Evolutionary conservation across 2,113 vertebrate genomes (phyloP), one percentile per base, ranked within the genome.

Genomic region (Gambusia holbrooki): DNA sequence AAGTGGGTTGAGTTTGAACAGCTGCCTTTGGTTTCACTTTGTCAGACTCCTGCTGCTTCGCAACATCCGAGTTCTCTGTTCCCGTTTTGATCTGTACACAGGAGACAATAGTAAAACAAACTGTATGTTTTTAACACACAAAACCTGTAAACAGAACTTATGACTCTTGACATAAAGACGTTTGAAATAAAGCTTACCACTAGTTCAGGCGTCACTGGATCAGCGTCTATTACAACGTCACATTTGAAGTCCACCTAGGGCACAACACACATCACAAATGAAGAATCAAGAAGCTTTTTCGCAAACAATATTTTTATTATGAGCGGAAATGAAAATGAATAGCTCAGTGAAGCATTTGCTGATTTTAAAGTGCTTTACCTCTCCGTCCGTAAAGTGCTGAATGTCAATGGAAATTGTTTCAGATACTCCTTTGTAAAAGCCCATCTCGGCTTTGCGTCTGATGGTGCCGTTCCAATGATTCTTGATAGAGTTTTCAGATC

Each of bases 381-480:
- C 95, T 82, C 93, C 96, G 63, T 95, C 94, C 22, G 95, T 11
- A 94, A 89, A 85, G 92, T 95, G 81, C 87, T 90, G 0, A 94
- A 85, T 75, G 82, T 95, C 61, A 88, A 87, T 0, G 63, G 93
- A 79, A 74, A 92, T 71, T 78, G 80, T 93, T 79, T 95, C 95
- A 19, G 73, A 70, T 3, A 80, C 66, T 9, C 96, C 95, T 32
- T 80, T 94, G 71, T 94, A 97, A 4, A 85, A 83, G 33, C 96
- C 96, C 0, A 92, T 92, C 82, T 96, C 95, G 65, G 95, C 95
- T 58, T 96, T 97, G 28, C 96, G 92, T 86, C 94, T 97, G 84
- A 99, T 95, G 60, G 94, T 95, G 1, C 93, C 93, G 83, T 98
- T 96, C 96, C 96, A 99, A 89, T 96, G 98, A 90, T 97, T 99